phyloP scores from a whole-genome alignment of 2,888 invertebrate species.

The Scaptomyza cyrtandrae region DNA sequence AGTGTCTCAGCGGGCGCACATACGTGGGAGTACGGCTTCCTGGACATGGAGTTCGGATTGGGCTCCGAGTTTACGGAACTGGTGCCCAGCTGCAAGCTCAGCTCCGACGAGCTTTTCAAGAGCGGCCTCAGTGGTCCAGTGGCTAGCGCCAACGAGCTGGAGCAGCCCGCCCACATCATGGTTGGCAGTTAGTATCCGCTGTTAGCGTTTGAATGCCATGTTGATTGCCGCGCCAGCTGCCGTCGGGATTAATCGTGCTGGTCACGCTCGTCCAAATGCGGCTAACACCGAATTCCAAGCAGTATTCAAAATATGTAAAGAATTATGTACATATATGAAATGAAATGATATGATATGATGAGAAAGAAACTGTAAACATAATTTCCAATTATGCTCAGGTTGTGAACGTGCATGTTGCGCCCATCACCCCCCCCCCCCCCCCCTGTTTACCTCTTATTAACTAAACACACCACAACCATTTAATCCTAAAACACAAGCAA shows the following conservation, averaged over 20 bases:
- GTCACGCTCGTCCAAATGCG: constrained; percentile 43
- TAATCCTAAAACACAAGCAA: constrained; percentile 22
- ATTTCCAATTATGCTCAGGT: constrained; percentile 83
- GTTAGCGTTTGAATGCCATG: constrained; percentile 59
- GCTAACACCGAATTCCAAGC: constrained; percentile 60
- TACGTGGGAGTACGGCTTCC: constrained; percentile 84
- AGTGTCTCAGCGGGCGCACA: constrained; percentile 75
- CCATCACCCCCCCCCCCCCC: neutral
- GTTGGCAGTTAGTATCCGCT: constrained; percentile 86
- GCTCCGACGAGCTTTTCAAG: constrained; percentile 86
- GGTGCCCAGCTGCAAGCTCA: constrained; percentile 86
- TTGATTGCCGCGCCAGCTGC: constrained; percentile 21
- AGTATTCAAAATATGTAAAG: constrained; percentile 63
- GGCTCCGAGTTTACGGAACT: constrained; percentile 86
- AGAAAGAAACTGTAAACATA: constrained; percentile 38
- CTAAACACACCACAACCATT: neutral
- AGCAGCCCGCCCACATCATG: constrained; percentile 86
- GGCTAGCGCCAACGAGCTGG: constrained; percentile 85
- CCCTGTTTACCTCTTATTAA: neutral
- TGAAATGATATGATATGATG: constrained; percentile 14
- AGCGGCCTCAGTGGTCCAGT: constrained; percentile 83
- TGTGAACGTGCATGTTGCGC: constrained; percentile 79
- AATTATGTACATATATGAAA: constrained; percentile 29
- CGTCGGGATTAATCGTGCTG: constrained; percentile 57
- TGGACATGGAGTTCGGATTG: constrained; percentile 85